These are phyloP conservation scores for Thysanoteuthis rhombus DNA, from an alignment of 2,888 invertebrate species.

Conservation along the genomic window DNA sequence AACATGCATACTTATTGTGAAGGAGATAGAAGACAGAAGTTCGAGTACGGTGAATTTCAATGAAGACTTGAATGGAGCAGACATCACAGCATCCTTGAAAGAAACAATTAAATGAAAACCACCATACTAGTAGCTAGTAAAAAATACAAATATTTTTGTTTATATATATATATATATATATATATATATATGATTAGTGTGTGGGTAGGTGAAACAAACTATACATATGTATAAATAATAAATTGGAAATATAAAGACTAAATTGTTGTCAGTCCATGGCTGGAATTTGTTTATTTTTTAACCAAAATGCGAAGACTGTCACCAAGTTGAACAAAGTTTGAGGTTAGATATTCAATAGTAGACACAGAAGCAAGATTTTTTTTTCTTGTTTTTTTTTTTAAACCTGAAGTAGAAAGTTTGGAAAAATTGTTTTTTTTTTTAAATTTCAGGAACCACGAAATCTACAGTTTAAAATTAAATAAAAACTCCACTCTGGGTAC, in stretches of 20 bases:
- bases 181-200: too few relatives aligned
- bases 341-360: neutral
- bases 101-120: too few relatives aligned
- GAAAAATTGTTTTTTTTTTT: neutral
- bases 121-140: too few relatives aligned
- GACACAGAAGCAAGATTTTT: neutral
- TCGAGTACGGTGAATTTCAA: too few relatives aligned
- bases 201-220: neutral
- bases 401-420: neutral
- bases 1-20: too few relatives aligned
- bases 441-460: neutral
- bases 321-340: neutral
- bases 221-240: neutral
- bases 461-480: neutral
- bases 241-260: neutral
- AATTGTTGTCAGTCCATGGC: neutral
- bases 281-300: constrained; percentile 12
- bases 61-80: too few relatives aligned
- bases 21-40: too few relatives aligned
- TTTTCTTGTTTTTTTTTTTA: neutral
- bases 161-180: too few relatives aligned
- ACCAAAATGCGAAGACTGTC: constrained; percentile 12
- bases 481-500: neutral
- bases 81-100: too few relatives aligned
- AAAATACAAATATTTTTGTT: too few relatives aligned